Evolutionary conservation across 64 coral and sea anemone species (phyloP).

Genomic region (Cladopsammia gracilis): DNA sequence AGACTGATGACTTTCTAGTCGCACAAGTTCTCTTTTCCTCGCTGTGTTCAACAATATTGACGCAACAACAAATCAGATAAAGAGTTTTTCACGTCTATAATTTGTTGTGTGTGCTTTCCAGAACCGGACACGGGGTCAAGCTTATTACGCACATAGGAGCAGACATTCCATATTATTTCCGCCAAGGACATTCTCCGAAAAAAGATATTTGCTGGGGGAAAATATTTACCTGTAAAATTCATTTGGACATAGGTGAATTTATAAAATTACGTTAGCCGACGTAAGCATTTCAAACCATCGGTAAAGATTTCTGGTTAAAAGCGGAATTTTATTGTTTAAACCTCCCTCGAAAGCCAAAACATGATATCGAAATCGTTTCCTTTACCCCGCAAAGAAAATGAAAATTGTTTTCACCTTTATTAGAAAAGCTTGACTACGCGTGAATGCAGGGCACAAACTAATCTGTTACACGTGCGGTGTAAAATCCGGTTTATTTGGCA

Average conservation of each 20-base stretch:
- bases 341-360: neutral
- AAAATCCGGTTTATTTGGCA: neutral
- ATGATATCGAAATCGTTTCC: neutral
- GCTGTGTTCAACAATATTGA: neutral
- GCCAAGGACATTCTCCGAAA: neutral
- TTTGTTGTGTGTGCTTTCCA: neutral
- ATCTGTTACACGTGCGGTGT: neutral
- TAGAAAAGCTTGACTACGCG: neutral
- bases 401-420: neutral
- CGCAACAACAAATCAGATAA: neutral
- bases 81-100: slow-evolving; percentile 6
- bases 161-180: slow-evolving; percentile 14
- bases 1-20: neutral
- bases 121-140: neutral
- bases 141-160: neutral
- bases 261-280: neutral
- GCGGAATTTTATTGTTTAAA: too few species aligned
- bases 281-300: neutral
- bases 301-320: neutral
- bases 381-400: neutral
- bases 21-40: neutral
- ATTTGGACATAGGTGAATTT: neutral
- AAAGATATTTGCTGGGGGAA: neutral
- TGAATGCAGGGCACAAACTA: neutral
- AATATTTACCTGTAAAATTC: neutral